Conservation (phyloP, 2,113 vertebrate species). For the Mormyrus iriodes region DNA sequence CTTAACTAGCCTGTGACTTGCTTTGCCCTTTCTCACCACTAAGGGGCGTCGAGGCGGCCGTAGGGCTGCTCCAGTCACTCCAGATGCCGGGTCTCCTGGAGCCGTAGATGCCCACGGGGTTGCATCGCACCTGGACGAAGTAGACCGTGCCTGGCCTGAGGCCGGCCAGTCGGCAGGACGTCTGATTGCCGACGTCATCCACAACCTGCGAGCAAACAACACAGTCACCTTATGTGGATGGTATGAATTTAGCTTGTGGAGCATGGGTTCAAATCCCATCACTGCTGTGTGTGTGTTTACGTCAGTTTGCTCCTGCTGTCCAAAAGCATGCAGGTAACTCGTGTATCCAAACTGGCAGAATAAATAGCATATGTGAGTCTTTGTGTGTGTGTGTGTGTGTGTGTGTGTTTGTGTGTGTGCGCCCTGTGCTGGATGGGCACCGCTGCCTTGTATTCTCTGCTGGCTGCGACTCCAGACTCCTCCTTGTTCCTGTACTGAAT, state of each 20-base stretch:
- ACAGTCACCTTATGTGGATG: background rate
- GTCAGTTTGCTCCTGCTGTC: background rate
- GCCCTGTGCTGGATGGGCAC: background rate
- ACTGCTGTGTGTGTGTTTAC: background rate
- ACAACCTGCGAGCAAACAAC: conserved; percentile 69
- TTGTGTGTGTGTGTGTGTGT: no score
- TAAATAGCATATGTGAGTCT: background rate
- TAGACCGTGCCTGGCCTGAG: conserved; percentile 88
- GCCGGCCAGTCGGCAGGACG: conserved; percentile 86
- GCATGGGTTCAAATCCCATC: background rate
- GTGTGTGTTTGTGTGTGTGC: background rate
- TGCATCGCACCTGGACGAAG: conserved; percentile 95
- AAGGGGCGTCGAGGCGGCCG: conserved; percentile 86
- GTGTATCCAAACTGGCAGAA: background rate
- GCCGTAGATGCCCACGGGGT: conserved; percentile 91
- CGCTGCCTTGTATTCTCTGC: no score
- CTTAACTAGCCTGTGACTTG: background rate
- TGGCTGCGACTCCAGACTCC: no score
- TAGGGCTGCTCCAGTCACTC: conserved; percentile 96
- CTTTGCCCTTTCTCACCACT: conserved; percentile 67
- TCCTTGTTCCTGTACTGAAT: no score
- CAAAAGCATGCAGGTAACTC: background rate
- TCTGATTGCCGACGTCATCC: conserved; percentile 92
- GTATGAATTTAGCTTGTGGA: background rate
- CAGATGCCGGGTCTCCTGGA: conserved; percentile 93